Conservation (phyloP, 1,140 invertebrate genomes). For the Eciton burchellii region DNA sequence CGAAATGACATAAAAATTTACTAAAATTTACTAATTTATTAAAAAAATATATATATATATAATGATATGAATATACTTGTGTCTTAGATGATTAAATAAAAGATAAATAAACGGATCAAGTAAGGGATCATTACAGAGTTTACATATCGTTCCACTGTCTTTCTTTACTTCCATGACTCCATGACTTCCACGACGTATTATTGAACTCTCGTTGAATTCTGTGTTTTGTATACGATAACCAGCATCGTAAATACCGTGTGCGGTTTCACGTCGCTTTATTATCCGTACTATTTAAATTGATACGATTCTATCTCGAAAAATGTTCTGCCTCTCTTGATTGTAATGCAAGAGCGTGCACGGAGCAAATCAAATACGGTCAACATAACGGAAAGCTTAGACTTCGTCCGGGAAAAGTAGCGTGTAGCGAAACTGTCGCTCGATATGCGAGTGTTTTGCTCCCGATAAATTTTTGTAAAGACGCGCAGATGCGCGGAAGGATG, state of each 20-base stretch:
- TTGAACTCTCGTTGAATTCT: too few relatives aligned
- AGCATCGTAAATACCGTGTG: neutral
- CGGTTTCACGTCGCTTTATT: too few relatives aligned
- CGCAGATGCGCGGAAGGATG: constrained; percentile 21
- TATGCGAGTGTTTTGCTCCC: neutral
- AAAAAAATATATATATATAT: neutral
- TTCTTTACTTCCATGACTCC: too few relatives aligned
- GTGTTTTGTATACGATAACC: neutral
- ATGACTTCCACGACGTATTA: too few relatives aligned
- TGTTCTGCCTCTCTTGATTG: neutral
- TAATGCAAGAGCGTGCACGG: neutral
- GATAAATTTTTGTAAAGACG: constrained; percentile 41
- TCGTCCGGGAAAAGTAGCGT: constrained; percentile 6
- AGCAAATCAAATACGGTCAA: neutral
- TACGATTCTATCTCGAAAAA: too few relatives aligned
- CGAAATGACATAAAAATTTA: too few relatives aligned
- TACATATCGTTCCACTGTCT: too few relatives aligned
- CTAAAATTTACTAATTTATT: too few relatives aligned
- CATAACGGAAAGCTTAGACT: constrained; percentile 1
- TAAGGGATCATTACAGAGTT: too few relatives aligned
- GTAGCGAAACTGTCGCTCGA: constrained; percentile 16
- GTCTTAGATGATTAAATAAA: neutral
- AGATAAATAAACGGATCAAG: too few relatives aligned
- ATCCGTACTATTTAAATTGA: too few relatives aligned
- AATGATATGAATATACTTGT: neutral